Evolutionary conservation across 2,113 vertebrate species (phyloP).

Genomic region (Callipepla squamata): DNA sequence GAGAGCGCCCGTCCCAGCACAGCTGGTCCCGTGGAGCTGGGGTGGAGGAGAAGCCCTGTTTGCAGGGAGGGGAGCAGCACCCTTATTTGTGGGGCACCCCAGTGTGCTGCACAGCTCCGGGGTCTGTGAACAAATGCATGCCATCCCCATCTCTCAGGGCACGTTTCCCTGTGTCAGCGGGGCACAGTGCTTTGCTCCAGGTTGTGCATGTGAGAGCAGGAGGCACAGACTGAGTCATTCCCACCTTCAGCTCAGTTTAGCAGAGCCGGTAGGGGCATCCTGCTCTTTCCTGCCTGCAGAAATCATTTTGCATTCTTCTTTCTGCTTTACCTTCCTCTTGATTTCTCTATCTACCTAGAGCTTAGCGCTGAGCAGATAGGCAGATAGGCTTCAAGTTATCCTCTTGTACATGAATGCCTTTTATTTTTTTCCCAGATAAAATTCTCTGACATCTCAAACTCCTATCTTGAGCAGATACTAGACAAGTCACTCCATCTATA

Average conservation of each 20-base stretch:
- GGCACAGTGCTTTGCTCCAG: neutral
- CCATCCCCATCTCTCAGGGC: neutral
- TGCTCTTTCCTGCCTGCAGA: conserved; percentile 11
- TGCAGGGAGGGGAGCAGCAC: neutral
- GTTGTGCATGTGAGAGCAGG: neutral
- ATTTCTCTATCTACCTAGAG: conserved; percentile 36
- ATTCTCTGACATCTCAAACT: conserved; percentile 38
- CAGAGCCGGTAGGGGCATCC: neutral
- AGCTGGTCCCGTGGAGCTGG: neutral
- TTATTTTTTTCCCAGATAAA: neutral
- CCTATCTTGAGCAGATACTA: neutral
- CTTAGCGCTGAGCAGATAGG: neutral
- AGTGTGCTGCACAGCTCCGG: neutral
- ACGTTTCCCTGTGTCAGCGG: neutral
- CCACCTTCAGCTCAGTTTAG: neutral
- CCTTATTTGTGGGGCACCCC: neutral
- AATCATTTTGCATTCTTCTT: conserved; percentile 3
- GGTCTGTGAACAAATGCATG: accelerated
- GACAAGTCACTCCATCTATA: neutral
- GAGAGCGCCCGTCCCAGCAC: neutral
- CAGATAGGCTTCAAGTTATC: conserved; percentile 42
- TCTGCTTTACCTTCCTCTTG: conserved; percentile 5
- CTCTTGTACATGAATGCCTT: conserved; percentile 37
- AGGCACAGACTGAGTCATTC: neutral
- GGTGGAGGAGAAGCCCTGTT: neutral